phyloP scores from a whole-genome alignment of 2,888 invertebrate species.

The Agriotes lineatus region DNA sequence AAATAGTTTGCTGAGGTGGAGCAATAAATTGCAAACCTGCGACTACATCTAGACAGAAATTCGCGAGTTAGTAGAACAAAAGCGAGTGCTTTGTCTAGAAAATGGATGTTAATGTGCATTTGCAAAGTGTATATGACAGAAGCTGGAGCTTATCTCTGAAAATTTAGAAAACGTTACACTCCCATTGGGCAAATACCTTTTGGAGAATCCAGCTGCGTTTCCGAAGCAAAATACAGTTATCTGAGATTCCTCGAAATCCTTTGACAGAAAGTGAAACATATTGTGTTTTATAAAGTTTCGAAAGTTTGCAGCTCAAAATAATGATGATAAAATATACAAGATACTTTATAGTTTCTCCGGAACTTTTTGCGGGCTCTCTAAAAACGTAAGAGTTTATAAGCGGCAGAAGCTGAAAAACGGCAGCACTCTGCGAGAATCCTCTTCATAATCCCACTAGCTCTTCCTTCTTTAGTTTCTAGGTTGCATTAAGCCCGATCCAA shows the following conservation, averaged over 20 bases:
- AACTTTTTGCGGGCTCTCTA: slow-evolving; percentile 4
- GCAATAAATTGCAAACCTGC: too few species aligned
- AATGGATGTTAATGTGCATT: too few species aligned
- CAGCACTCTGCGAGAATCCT: slow-evolving; percentile 2
- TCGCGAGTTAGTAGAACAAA: too few species aligned
- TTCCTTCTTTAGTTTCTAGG: slow-evolving; percentile 11
- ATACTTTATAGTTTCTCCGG: not conserved
- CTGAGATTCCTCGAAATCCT: not conserved
- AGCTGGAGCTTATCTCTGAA: too few species aligned
- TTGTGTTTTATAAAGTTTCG: slow-evolving; percentile 1
- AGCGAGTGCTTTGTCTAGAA: too few species aligned
- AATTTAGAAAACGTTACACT: too few species aligned
- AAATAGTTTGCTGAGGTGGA: too few species aligned
- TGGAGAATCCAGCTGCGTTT: too few species aligned
- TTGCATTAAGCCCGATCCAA: slow-evolving; percentile 18
- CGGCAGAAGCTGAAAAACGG: slow-evolving; percentile 9
- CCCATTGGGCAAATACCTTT: too few species aligned
- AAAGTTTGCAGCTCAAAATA: not conserved
- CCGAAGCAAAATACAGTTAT: too few species aligned
- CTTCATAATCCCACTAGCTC: slow-evolving; percentile 17
- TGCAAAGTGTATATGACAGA: too few species aligned
- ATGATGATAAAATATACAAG: slow-evolving; percentile 8
- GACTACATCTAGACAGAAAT: too few species aligned
- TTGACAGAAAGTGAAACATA: not conserved
- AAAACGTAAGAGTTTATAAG: slow-evolving; percentile 15